Conservation (phyloP, 53 echinoderm and acorn worm genomes). For the Astropecten irregularis region DNA sequence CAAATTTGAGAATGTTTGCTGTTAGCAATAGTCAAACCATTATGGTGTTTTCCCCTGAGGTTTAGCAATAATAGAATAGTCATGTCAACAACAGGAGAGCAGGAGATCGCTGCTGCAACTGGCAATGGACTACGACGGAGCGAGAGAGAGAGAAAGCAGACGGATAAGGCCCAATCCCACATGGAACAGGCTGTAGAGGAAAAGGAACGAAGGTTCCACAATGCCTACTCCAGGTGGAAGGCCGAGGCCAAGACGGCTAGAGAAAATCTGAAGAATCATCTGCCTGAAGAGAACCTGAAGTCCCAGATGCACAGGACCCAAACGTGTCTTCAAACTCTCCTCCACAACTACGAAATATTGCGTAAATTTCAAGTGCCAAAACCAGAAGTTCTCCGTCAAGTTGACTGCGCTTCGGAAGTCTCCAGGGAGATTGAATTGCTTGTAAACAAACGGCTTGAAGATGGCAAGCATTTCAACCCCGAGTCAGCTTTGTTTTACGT, state of each 20-base stretch:
- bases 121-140: neutral
- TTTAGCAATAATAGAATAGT: neutral
- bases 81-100: neutral
- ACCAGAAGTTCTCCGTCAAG: slow-evolving; percentile 6
- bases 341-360: neutral
- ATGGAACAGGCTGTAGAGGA: slow-evolving; percentile 14
- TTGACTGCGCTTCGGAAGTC: neutral
- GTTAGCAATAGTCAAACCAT: neutral
- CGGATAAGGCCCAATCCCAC: slow-evolving; percentile 1
- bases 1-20: neutral
- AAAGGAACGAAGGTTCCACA: slow-evolving; percentile 28
- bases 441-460: slow-evolving; percentile 6
- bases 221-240: slow-evolving; percentile 30
- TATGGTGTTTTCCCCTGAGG: too few relatives aligned
- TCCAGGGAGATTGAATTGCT: neutral
- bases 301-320: neutral
- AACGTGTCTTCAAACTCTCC: neutral
- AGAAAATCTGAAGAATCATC: neutral
- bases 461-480: neutral
- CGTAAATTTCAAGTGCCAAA: slow-evolving; percentile 1
- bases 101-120: neutral
- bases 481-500: slow-evolving; percentile 4
- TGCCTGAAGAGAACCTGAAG: slow-evolving; percentile 5
- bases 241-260: neutral
- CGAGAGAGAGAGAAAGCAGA: neutral